Base-by-base conservation (phyloP, 1,140 invertebrate species). In the Macrobrachium rosenbergii region DNA sequence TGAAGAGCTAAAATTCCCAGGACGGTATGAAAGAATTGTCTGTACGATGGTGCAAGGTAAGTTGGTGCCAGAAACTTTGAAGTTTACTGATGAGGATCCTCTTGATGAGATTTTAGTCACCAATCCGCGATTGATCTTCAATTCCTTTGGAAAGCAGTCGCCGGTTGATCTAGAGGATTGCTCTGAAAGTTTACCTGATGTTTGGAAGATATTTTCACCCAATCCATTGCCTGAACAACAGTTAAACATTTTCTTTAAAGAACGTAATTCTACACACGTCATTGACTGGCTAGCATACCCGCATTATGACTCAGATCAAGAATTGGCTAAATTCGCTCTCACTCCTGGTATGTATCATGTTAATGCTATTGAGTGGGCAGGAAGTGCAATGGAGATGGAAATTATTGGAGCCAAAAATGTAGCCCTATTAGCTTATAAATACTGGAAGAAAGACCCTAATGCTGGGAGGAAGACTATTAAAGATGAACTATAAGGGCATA, bases 381-480 rank as follows among this genome's bases (percentile, higher is more conserved):
- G 94, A 2, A 95, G 94, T 91, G 94, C 95, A 0, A 95, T 96
- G 93, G 95, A 96, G 92, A 95, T 95, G 94, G 94, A 93, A 91
- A 92, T 93, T 21, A 94, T 96, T 82, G 93, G 92, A 73, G 95
- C 93, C 2, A 93, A 93, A 91, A 96, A 96, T 92, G 93, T 94
- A 59, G 95, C 95, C 21, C 91, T 95, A 76, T 91, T 95, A 67
- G 93, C 93, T 0, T 89, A 92, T 81, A 91, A 92, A 59, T 52
- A 88, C n/a, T 85, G 83, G 82, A 63, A 62, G 83, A 62, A 89
- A 23, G 78, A 87, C 17, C 84, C 84, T 43, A 45, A 80, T 73
- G 84, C 84, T 63, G 84, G 78, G 10, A 81, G 52, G 21, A 72
- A 17, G 58, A 11, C 45, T 5, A 12, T 72, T 3, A 87, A 76